Percentiles rank a stretch among this genome's conserved stretches.
Conservation (phyloP, 1,140 invertebrate genomes). For the Drosophila athabasca region DNA sequence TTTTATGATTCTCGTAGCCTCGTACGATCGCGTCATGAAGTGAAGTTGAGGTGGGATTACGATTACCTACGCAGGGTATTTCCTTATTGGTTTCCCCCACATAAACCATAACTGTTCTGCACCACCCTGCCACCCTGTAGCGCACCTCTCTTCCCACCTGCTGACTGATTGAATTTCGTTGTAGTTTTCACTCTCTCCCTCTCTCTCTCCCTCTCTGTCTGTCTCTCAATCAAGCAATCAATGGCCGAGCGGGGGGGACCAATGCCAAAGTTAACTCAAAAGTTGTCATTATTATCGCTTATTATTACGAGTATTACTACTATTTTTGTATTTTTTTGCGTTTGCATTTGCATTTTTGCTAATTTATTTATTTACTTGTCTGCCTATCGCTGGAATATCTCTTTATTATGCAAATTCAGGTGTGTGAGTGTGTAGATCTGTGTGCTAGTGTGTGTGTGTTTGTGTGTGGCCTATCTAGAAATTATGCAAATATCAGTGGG, state of each 20-base stretch:
- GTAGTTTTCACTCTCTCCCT: slow-evolving; percentile 34
- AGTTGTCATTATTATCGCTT: slow-evolving; percentile 54
- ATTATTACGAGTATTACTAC: slow-evolving; percentile 28
- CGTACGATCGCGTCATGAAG: neutral
- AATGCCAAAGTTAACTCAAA: slow-evolving; percentile 63
- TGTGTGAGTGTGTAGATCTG: no score
- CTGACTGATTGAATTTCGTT: slow-evolving; percentile 65
- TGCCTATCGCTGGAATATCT: slow-evolving; percentile 53
- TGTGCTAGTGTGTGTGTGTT: slow-evolving; percentile 28
- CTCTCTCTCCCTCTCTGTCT: no score
- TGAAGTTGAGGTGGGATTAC: slow-evolving; percentile 3
- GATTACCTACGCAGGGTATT: slow-evolving; percentile 24
- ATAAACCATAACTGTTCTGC: slow-evolving; percentile 6
- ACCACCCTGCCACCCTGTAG: neutral
- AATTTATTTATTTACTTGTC: slow-evolving; percentile 61
- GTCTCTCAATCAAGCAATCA: slow-evolving; percentile 28
- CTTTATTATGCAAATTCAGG: slow-evolving; percentile 40
- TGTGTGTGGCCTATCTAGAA: slow-evolving; percentile 57
- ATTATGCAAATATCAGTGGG: slow-evolving; percentile 77
- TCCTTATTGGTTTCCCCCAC: slow-evolving; percentile 1
- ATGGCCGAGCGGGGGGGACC: neutral
- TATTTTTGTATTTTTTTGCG: slow-evolving; percentile 26
- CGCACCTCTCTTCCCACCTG: neutral
- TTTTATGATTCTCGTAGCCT: neutral
- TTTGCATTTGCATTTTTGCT: slow-evolving; percentile 25